A percentile compares a stretch with the other conserved stretches of the same genome.
Evolutionary conservation across 1,140 invertebrate genomes (phyloP).

Genomic region (Ceratoteleas bidentatus): DNA sequence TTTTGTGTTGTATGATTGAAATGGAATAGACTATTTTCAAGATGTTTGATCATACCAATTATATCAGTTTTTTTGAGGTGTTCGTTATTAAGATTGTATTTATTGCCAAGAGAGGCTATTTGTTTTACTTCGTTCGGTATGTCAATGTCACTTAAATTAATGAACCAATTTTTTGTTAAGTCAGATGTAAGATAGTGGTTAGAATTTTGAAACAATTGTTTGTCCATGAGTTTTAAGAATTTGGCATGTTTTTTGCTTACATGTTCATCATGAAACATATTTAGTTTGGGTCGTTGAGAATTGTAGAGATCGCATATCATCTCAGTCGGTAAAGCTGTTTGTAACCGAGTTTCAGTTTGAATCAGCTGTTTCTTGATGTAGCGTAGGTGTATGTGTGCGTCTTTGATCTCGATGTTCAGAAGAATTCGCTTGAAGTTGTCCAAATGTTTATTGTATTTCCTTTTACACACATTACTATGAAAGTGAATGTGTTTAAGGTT

Average conservation of each 20-base stretch:
- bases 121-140: conserved; percentile 36
- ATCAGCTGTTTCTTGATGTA: conserved; percentile 4
- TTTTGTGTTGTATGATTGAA: too few species aligned
- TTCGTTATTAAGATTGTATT: too few species aligned
- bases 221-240: background rate
- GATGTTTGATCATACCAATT: conserved; percentile 2
- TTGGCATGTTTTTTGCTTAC: conserved; percentile 9
- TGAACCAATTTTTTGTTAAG: conserved; percentile 6
- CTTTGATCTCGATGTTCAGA: too few species aligned
- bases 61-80: background rate
- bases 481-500: too few species aligned
- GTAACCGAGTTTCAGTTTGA: background rate
- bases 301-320: conserved; percentile 3
- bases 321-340: background rate
- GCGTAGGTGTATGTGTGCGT: conserved; percentile 9
- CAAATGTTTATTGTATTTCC: too few species aligned
- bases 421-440: too few species aligned
- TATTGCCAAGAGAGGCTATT: too few species aligned
- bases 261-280: background rate
- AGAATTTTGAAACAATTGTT: background rate
- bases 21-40: too few species aligned
- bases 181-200: background rate
- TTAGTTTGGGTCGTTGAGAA: conserved; percentile 1
- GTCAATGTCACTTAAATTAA: background rate
- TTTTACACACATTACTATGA: too few species aligned